Conservation (phyloP, 2,888 invertebrate species). For the Zaprionus lineosus region DNA sequence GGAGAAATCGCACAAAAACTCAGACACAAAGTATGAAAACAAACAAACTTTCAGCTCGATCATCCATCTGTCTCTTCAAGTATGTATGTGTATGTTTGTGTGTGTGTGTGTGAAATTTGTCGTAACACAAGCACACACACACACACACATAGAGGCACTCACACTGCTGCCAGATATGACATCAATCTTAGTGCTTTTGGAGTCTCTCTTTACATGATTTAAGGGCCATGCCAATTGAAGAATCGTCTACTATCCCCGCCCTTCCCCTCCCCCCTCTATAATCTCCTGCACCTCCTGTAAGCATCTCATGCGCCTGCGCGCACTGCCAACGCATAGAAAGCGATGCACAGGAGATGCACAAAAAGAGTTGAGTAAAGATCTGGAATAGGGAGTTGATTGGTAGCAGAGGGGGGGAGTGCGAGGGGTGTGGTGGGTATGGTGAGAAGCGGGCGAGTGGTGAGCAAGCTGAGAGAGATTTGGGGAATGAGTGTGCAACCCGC, state of each 20-base stretch:
- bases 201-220: slow-evolving; percentile 42
- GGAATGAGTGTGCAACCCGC: slow-evolving; percentile 2
- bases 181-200: slow-evolving; percentile 19
- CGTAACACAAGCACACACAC: neutral
- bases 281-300: neutral
- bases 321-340: slow-evolving; percentile 43
- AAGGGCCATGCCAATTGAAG: slow-evolving; percentile 38
- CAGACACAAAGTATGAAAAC: slow-evolving; percentile 8
- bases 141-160: neutral
- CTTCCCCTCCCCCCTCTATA: neutral
- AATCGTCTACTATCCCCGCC: slow-evolving; percentile 6
- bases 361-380: too few species aligned
- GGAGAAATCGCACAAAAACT: slow-evolving; percentile 12
- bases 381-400: slow-evolving; percentile 5
- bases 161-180: neutral
- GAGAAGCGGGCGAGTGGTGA: neutral
- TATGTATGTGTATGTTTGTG: neutral
- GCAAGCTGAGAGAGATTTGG: neutral
- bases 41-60: slow-evolving; percentile 28
- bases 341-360: too few species aligned
- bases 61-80: slow-evolving; percentile 19
- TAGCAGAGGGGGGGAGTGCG: neutral
- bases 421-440: neutral
- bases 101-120: slow-evolving; percentile 3
- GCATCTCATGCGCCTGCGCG: slow-evolving; percentile 14